A percentile compares a stretch with the other conserved stretches of the same genome.
Conservation (phyloP, 2,888 invertebrate species). For the Timandra comae region DNA sequence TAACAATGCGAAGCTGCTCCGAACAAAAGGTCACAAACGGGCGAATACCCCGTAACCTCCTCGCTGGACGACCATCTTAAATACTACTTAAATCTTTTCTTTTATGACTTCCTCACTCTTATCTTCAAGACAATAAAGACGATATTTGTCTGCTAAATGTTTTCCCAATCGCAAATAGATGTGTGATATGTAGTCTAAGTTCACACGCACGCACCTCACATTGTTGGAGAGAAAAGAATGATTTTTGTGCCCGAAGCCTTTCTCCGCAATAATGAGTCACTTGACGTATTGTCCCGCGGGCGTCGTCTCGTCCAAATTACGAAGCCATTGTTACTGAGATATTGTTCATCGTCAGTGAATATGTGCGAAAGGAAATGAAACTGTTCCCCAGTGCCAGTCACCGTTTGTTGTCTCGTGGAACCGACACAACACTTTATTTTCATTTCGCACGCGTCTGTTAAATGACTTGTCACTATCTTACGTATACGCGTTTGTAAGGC, state of each 20-base stretch:
- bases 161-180: slow-evolving; percentile 5
- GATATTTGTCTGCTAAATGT: not conserved
- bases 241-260: slow-evolving; percentile 57
- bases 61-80: slow-evolving; percentile 16
- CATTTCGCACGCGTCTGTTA: slow-evolving; percentile 21
- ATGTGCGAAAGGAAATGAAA: slow-evolving; percentile 71
- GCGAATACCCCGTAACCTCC: slow-evolving; percentile 21
- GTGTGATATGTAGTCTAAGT: slow-evolving; percentile 23
- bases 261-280: slow-evolving; percentile 69
- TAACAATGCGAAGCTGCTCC: slow-evolving; percentile 22
- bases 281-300: slow-evolving; percentile 66
- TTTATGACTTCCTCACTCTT: not conserved
- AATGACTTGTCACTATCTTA: no score
- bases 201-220: slow-evolving; percentile 45
- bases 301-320: slow-evolving; percentile 66
- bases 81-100: not conserved
- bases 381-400: slow-evolving; percentile 49
- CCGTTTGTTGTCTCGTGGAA: slow-evolving; percentile 40
- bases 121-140: slow-evolving; percentile 1
- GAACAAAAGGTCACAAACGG: slow-evolving; percentile 30
- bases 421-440: slow-evolving; percentile 30
- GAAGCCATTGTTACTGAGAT: slow-evolving; percentile 66
- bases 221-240: slow-evolving; percentile 49
- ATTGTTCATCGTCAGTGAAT: slow-evolving; percentile 67
- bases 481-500: no score